phyloP scores from a whole-genome alignment of 2,888 invertebrate species.

The Pocota personata region DNA sequence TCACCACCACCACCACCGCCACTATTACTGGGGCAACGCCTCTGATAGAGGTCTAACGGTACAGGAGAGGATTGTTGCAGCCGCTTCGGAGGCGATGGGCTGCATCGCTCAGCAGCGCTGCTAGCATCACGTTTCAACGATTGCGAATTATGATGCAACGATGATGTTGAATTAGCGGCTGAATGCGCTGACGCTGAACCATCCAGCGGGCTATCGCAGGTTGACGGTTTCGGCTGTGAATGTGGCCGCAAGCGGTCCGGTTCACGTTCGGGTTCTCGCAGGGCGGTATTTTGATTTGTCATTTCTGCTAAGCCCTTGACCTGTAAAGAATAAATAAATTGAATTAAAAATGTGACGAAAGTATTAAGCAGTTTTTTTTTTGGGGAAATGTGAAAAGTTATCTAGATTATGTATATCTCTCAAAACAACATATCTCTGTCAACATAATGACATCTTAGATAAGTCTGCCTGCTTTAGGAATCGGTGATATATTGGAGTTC shows the following conservation, averaged over 20 bases:
- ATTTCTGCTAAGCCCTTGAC: conserved; percentile 96
- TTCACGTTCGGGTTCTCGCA: conserved; percentile 84
- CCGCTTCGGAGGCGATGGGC: conserved; percentile 78
- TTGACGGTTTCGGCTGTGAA: conserved; percentile 79
- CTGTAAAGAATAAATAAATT: conserved; percentile 77
- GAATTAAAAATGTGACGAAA: not conserved
- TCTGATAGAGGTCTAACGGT: conserved; percentile 82
- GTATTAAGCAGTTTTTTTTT: too few relatives aligned
- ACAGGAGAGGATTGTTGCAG: conserved; percentile 77
- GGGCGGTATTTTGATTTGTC: conserved; percentile 90
- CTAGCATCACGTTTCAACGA: conserved; percentile 79
- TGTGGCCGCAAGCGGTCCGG: conserved; percentile 82
- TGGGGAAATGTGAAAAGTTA: too few relatives aligned
- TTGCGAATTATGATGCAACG: conserved; percentile 74
- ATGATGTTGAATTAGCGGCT: conserved; percentile 71
- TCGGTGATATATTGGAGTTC: too few relatives aligned
- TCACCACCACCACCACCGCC: conserved; percentile 59
- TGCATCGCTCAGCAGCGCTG: conserved; percentile 78
- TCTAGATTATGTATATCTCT: too few relatives aligned
- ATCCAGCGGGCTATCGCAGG: conserved; percentile 78
- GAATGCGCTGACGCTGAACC: conserved; percentile 78
- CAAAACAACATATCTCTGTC: too few relatives aligned
- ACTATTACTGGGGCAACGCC: conserved; percentile 78
- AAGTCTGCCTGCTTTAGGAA: too few relatives aligned
- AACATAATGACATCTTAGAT: too few relatives aligned